These are phyloP conservation scores for Chascanopsetta lugubris DNA, from an alignment of 2,113 vertebrate species.

Conservation along the genomic window DNA sequence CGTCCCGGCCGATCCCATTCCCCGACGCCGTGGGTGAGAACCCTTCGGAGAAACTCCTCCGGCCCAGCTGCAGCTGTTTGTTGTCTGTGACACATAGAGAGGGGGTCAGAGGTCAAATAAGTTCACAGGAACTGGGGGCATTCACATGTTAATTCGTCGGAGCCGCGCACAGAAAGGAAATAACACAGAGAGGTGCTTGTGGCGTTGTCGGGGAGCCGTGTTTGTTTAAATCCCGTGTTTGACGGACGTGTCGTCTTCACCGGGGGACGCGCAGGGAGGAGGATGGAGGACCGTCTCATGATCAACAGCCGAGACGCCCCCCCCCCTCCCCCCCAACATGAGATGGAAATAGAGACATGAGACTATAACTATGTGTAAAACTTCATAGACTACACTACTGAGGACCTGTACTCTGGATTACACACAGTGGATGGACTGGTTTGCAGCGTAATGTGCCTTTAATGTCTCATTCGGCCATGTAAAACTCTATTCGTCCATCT, in stretches of 20 bases:
- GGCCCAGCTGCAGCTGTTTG: conserved; percentile 85
- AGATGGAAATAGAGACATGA: conserved; percentile 14
- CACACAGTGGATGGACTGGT: too few relatives aligned
- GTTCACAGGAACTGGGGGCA: conserved; percentile 84
- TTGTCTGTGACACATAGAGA: conserved; percentile 77
- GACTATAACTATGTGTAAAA: background rate
- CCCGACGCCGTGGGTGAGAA: conserved; percentile 71
- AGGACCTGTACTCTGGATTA: too few relatives aligned
- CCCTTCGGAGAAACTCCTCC: conserved; percentile 45
- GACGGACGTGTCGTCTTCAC: conserved; percentile 42
- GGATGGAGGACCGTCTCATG: background rate
- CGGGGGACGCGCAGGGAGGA: conserved; percentile 24
- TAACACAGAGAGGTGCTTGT: conserved; percentile 54
- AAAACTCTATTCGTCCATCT: too few relatives aligned
- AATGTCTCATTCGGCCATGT: too few relatives aligned
- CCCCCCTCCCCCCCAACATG: conserved; percentile 1
- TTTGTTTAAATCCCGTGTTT: conserved; percentile 54
- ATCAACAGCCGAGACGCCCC: conserved; percentile 2
- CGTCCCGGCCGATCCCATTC: conserved; percentile 40
- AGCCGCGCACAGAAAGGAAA: conserved; percentile 34
- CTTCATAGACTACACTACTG: too few relatives aligned
- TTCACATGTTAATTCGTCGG: conserved; percentile 86
- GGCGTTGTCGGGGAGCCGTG: conserved; percentile 42
- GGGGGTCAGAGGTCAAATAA: conserved; percentile 86
- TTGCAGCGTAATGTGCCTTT: too few relatives aligned